Evolutionary conservation across 2,113 vertebrate species (phyloP), one percentile per base, ranked within the genome.

Genomic region (Electrona antarctica): DNA sequence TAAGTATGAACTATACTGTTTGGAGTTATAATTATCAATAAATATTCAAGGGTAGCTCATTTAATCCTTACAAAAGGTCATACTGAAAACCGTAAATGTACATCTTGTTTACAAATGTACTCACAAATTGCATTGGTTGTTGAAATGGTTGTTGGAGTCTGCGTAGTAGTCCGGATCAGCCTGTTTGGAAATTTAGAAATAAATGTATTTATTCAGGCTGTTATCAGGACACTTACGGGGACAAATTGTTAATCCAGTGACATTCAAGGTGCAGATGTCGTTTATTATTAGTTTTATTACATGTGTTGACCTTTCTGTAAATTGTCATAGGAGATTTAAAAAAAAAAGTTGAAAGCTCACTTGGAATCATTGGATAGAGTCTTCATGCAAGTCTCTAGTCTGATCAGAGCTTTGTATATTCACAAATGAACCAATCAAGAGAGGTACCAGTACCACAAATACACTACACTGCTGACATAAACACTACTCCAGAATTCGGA

Each of bases 121-220:
- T 92, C 60, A 93, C 93, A 88, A 79, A 77, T 45, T 67, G 86
- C 70, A 62, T 14, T 76, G 49, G 87, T 77, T 7, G 85, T 77
- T 33, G 74, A 77, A 77, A 86, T 73, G 7, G 81, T 65, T 72
- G 82, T 50, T 66, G 71, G 67, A 62, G 69, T 67, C 77, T 88
- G 88, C 83, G 90, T 51, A 49, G 84, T 67, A 60, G 90, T 73
- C 75, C 89, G 89, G 78, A 86, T 76, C 33, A 76, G 86, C 81
- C 93, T 94, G 88, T 90, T 86, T 71, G 76, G 77, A 90, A 82
- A 91, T 61, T 90, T 80, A 21, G 7, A 51, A 41, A n/a, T 21
- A 21, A 21, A 21, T 81, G 64, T 81, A 72, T 60, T 71, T 78
- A 29, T 84, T 90, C 89, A 86, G 82, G 55, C 62, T 69, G 71